phyloP scores from a whole-genome alignment of 2,888 invertebrate species.

The Heliconius sara region DNA sequence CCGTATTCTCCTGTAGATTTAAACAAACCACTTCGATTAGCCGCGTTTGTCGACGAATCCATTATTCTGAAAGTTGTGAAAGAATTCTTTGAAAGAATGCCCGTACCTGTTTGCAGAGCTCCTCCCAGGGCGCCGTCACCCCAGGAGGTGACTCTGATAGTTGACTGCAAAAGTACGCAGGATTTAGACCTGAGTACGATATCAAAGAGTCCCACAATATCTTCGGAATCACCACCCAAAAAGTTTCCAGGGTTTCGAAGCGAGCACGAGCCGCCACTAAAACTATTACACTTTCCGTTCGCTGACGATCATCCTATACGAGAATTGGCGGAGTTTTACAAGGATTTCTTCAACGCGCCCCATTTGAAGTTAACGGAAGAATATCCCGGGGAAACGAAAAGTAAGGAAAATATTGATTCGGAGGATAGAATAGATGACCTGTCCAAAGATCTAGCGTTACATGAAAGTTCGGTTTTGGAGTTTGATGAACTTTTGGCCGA shows the following conservation, averaged over 20 bases:
- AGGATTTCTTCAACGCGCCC: constrained; percentile 90
- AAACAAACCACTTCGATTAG: constrained; percentile 88
- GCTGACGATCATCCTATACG: constrained; percentile 88
- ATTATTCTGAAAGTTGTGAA: constrained; percentile 65
- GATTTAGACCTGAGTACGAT: constrained; percentile 61
- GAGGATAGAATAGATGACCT: constrained; percentile 82
- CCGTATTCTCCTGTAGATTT: constrained; percentile 82
- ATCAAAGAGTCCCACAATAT: constrained; percentile 70
- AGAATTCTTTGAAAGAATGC: constrained; percentile 70
- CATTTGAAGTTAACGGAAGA: constrained; percentile 71
- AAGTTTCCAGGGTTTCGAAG: constrained; percentile 74
- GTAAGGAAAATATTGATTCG: constrained; percentile 56
- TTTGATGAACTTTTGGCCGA: constrained; percentile 91
- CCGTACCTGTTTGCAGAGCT: constrained; percentile 68
- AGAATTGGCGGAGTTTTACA: constrained; percentile 91
- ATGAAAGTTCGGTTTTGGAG: constrained; percentile 89
- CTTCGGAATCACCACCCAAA: constrained; percentile 73
- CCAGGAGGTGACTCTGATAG: constrained; percentile 48
- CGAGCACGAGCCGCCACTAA: constrained; percentile 87
- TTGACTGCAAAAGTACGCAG: constrained; percentile 70
- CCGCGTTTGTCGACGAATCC: constrained; percentile 88
- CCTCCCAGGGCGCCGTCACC: constrained; percentile 69
- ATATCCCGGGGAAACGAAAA: constrained; percentile 45
- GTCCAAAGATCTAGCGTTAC: constrained; percentile 88
- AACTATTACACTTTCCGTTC: constrained; percentile 89